Evolutionary conservation across 2,888 invertebrate genomes (phyloP).

Genomic region (Silvanus unidentatus): DNA sequence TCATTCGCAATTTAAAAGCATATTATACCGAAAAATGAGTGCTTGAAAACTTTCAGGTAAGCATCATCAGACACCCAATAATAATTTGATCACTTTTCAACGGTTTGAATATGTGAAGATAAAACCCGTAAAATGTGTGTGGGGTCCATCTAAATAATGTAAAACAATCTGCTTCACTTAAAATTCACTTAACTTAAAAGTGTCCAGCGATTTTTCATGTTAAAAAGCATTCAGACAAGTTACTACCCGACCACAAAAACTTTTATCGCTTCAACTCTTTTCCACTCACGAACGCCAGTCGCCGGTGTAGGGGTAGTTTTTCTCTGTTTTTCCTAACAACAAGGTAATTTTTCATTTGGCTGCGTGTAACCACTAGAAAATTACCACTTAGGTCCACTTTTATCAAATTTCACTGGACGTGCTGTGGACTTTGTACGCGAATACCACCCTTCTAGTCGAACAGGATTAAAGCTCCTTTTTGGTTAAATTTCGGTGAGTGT

Average conservation of each 20-base stretch:
- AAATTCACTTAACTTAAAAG: slow-evolving; percentile 44
- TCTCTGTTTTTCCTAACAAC: slow-evolving; percentile 24
- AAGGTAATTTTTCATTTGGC: slow-evolving; percentile 37
- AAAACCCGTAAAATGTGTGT: no score
- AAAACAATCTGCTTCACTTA: slow-evolving; percentile 42
- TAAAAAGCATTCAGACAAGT: slow-evolving; percentile 25
- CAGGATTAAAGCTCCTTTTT: slow-evolving; percentile 19
- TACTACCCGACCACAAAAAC: slow-evolving; percentile 19
- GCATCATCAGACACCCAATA: no score
- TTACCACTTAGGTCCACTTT: slow-evolving; percentile 40
- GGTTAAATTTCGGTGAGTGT: slow-evolving; percentile 11
- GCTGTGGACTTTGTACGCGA: slow-evolving; percentile 16
- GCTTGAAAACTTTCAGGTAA: no score
- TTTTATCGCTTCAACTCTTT: slow-evolving; percentile 16
- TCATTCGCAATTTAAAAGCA: not conserved
- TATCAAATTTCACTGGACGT: slow-evolving; percentile 32
- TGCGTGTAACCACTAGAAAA: slow-evolving; percentile 40
- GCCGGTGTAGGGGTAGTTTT: slow-evolving; percentile 11
- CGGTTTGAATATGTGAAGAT: no score
- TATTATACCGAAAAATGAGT: no score
- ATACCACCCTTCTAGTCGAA: slow-evolving; percentile 17
- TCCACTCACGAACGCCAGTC: slow-evolving; percentile 7
- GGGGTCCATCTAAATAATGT: slow-evolving; percentile 30
- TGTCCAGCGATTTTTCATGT: slow-evolving; percentile 42
- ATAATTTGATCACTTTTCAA: no score